phyloP scores from a whole-genome alignment of 2,888 invertebrate genomes.

The Ophonus ardosiacus region DNA sequence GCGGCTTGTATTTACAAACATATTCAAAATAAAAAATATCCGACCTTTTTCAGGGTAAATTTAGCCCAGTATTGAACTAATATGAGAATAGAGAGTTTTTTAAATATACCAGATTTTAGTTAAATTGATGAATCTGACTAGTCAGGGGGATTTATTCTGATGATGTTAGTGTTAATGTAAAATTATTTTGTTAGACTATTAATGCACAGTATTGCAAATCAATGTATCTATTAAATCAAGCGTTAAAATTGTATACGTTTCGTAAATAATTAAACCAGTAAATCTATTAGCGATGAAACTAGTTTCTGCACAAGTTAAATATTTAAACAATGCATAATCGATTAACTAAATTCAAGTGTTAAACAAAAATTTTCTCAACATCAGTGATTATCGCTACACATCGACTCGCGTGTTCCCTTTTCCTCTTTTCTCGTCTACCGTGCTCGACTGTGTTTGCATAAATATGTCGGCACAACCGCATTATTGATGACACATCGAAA shows the following conservation, averaged over 20 bases:
- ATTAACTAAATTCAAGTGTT: slow-evolving; percentile 23
- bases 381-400: slow-evolving; percentile 48
- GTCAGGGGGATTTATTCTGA: too few species aligned
- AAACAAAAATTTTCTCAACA: slow-evolving; percentile 5
- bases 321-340: slow-evolving; percentile 26
- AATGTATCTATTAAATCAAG: not conserved
- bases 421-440: not conserved
- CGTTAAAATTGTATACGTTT: not conserved
- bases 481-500: slow-evolving; percentile 61
- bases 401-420: slow-evolving; percentile 13
- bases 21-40: too few species aligned
- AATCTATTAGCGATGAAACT: slow-evolving; percentile 15
- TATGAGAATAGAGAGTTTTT: too few species aligned
- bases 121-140: too few species aligned
- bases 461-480: slow-evolving; percentile 50
- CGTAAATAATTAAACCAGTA: not conserved
- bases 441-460: slow-evolving; percentile 37
- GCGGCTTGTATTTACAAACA: too few species aligned
- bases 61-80: too few species aligned
- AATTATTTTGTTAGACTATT: too few species aligned
- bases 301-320: slow-evolving; percentile 20
- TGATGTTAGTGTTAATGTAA: too few species aligned
- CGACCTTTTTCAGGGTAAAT: too few species aligned
- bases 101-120: too few species aligned
- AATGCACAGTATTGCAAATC: not conserved